Conservation (phyloP, 2,113 vertebrate genomes). For the Alligator mississippiensis region DNA sequence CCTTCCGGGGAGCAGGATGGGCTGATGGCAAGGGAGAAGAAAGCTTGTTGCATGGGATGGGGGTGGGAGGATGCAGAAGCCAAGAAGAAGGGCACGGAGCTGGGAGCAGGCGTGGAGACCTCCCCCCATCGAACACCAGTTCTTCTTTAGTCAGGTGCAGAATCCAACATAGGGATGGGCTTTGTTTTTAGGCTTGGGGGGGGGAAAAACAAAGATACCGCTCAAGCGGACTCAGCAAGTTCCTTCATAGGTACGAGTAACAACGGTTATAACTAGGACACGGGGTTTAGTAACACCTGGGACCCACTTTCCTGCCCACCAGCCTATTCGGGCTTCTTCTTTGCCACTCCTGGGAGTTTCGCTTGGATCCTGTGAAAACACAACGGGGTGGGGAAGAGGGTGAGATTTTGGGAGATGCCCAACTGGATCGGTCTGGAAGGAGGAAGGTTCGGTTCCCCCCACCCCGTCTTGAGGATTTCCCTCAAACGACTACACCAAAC, state of each 20-base stretch:
- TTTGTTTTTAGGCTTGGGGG: slow-evolving; percentile 45
- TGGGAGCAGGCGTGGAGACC: not conserved
- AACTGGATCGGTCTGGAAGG: not conserved
- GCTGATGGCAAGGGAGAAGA: not conserved
- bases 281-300: slow-evolving; percentile 53
- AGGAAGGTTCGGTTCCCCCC: too few relatives aligned
- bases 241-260: slow-evolving; percentile 65
- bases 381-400: not conserved
- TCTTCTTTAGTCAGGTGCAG: slow-evolving; percentile 50
- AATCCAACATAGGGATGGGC: slow-evolving; percentile 19
- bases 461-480: too few relatives aligned
- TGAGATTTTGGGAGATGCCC: too few relatives aligned
- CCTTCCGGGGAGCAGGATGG: not conserved
- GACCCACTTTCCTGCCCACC: not conserved
- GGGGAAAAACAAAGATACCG: slow-evolving; percentile 58
- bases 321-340: slow-evolving; percentile 89
- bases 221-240: slow-evolving; percentile 64
- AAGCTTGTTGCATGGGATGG: not conserved
- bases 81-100: too few relatives aligned
- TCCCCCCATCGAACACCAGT: not conserved
- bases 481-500: too few relatives aligned
- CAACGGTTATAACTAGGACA: slow-evolving; percentile 55
- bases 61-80: not conserved
- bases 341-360: slow-evolving; percentile 86
- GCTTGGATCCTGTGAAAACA: slow-evolving; percentile 84